phyloP scores from a whole-genome alignment of 2,797 vertebrate genomes.

The Pangasius sanitwongsei region DNA sequence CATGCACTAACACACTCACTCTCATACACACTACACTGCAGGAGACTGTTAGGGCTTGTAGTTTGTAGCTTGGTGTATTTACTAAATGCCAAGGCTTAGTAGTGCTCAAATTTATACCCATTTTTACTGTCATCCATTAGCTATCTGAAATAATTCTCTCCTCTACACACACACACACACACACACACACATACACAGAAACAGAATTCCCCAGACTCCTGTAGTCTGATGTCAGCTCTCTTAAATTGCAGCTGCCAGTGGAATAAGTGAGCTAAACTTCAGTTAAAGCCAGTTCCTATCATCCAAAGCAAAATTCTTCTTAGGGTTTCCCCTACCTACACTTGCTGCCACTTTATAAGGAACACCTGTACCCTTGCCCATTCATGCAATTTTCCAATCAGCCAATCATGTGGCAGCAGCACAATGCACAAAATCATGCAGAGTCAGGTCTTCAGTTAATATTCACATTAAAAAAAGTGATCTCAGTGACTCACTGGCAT shows the following conservation, averaged over 20 bases:
- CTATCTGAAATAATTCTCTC: slow-evolving; percentile 8
- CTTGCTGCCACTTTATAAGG: background rate
- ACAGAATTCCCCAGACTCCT: slow-evolving; percentile 53
- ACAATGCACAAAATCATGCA: background rate
- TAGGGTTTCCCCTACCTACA: background rate
- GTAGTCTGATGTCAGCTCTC: slow-evolving; percentile 64
- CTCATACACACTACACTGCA: slow-evolving; percentile 28
- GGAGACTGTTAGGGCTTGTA: background rate
- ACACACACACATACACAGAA: slow-evolving; percentile 44
- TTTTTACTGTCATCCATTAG: slow-evolving; percentile 15
- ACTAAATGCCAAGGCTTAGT: background rate
- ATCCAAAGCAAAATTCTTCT: background rate
- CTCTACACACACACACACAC: slow-evolving; percentile 47
- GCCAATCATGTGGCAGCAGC: background rate
- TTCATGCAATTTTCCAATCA: background rate
- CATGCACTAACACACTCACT: background rate
- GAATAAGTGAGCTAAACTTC: slow-evolving; percentile 53
- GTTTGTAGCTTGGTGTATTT: background rate
- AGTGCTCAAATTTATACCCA: background rate
- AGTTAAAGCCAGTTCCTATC: background rate
- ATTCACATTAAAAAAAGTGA: background rate
- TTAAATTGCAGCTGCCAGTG: slow-evolving; percentile 59
- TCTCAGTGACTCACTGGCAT: background rate
- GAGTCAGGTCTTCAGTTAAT: background rate
- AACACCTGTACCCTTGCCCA: background rate